Evolutionary conservation across 2,113 vertebrate species (phyloP).

Genomic region (Glaucidium brasilianum): DNA sequence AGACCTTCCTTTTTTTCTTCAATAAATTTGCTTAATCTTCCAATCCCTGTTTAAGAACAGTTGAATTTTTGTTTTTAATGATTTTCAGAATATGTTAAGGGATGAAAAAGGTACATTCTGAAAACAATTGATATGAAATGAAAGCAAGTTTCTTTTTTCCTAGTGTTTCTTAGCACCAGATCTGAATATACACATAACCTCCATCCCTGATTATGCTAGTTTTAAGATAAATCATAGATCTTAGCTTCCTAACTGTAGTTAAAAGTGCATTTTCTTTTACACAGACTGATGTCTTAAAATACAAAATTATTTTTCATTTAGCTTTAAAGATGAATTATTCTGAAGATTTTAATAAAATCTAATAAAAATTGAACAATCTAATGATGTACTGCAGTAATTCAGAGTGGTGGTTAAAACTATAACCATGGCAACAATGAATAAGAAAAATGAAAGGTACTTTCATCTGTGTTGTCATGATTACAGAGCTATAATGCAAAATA

Average conservation of each 20-base stretch:
- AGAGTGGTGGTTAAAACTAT: background rate
- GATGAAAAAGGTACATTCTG: background rate
- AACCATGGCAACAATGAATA: constrained; percentile 1
- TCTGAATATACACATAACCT: background rate
- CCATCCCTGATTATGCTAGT: background rate
- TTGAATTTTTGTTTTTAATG: background rate
- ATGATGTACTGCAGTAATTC: background rate
- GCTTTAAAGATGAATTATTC: background rate
- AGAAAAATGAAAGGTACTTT: background rate
- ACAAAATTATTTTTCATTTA: background rate
- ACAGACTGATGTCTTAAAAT: background rate
- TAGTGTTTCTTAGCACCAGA: background rate
- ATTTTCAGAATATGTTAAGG: background rate
- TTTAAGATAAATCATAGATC: background rate
- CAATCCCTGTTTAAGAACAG: background rate
- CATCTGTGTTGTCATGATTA: background rate
- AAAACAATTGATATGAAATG: background rate
- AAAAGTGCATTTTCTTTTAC: background rate
- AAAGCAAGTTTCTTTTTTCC: background rate
- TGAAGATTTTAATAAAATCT: background rate
- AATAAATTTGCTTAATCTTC: background rate
- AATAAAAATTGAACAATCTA: background rate
- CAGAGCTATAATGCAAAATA: background rate
- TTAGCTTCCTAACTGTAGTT: background rate
- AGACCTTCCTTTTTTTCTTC: accelerated